Conservation (phyloP, 2,888 invertebrate genomes). For the Oscheius sp. region DNA sequence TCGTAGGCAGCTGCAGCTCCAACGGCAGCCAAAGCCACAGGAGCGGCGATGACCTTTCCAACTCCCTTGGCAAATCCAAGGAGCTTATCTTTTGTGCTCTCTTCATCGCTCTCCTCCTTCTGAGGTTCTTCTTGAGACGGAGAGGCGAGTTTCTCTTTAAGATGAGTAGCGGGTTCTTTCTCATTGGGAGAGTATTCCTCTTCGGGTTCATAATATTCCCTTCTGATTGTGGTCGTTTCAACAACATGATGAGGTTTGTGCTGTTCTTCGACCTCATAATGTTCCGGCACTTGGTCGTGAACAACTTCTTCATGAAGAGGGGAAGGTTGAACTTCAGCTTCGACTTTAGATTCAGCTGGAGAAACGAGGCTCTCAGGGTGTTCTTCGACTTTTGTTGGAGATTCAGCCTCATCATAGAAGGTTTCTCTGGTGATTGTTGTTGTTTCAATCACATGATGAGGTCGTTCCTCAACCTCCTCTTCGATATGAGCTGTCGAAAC, state of each 20-base stretch:
- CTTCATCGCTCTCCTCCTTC: neutral
- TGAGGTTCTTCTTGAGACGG: neutral
- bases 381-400: slow-evolving; percentile 4
- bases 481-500: neutral
- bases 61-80: slow-evolving; percentile 40
- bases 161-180: too few species aligned
- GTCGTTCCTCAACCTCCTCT: neutral
- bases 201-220: neutral
- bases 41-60: slow-evolving; percentile 50
- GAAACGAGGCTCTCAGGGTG: too few species aligned
- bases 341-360: neutral
- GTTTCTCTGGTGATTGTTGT: slow-evolving; percentile 6
- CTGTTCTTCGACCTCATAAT: neutral
- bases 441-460: slow-evolving; percentile 1
- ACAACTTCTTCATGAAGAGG: slow-evolving; percentile 19
- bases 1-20: slow-evolving; percentile 47
- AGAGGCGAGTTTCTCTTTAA: too few species aligned
- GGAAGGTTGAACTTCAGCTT: neutral
- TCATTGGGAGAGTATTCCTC: neutral
- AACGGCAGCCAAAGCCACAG: slow-evolving; percentile 49
- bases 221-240: neutral
- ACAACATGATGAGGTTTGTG: neutral
- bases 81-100: slow-evolving; percentile 6
- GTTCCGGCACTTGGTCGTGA: neutral
- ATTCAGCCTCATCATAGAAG: slow-evolving; percentile 1